Base-by-base conservation (phyloP, 1,140 invertebrate species). In the Homarus americanus region DNA sequence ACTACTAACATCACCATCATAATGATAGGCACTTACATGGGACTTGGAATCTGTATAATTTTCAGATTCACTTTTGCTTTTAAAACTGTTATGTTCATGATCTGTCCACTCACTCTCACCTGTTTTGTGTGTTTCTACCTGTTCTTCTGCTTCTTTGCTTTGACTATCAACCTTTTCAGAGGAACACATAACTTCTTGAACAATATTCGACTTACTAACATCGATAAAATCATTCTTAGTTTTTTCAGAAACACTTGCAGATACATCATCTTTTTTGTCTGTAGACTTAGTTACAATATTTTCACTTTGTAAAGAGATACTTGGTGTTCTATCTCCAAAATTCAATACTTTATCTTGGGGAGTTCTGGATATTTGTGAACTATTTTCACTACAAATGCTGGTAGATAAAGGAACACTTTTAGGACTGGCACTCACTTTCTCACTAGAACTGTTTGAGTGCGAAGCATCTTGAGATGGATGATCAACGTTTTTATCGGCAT, bases 301-400 rank as follows among this genome's bases (percentile, higher is more conserved):
- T 76, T 40, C 7, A n/a, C 2, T 1, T 76, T 76, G 12, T 76
- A 76, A 76, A 41, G n/a, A 5, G 32, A n/a, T 66, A 32, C 63
- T 69, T 69, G 7, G 63, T 10, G 63, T 12, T 69, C 32, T 28
- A 69, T 9, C 9, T 69, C 28, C 63, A 17, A 32, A 2, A 32
- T 69, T 69, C 63, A 69, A 32, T 5, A 7, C 10, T 32, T 69
- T 49, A 79, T 79, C 76, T 40, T 24, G 17, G n/a, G 17, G 28
- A 79, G 76, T 79, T 44, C n/a, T 28, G 40, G 76, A 79, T 44
- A 32, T 40, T n/a, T 79, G 40, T 44, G n/a, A 5, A 78, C 75
- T 78, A 78, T 41, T 24, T 78, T 78, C 75, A 78, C 41, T 44
- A 69, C 28, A 7, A 7, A 69, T 32, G 5, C 28, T 69, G 24